Conservation (phyloP, 2,113 vertebrate genomes). For the Sinocyclocheilus maitianheensis region DNA sequence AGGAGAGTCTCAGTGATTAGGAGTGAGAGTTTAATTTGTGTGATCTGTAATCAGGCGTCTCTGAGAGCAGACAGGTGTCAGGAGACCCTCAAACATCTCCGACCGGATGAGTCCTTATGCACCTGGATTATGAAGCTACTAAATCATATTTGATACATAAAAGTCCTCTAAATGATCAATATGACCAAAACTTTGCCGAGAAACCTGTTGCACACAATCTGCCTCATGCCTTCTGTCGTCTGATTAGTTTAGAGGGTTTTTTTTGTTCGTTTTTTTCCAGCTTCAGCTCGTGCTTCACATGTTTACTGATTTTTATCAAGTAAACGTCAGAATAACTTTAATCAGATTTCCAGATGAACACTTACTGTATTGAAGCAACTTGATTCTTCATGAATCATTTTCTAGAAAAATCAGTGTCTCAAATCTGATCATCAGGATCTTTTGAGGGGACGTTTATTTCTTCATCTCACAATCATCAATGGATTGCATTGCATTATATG, state of each 20-base stretch:
- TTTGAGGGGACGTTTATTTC: no score
- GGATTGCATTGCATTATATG: no score
- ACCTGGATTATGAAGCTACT: no score
- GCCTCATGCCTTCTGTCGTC: no score
- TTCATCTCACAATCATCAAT: no score
- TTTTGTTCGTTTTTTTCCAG: no score
- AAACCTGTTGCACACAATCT: no score
- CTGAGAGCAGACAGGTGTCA: constrained; percentile 10
- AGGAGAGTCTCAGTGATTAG: not conserved
- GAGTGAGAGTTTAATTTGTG: not conserved
- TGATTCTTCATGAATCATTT: not conserved
- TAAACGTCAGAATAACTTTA: not conserved
- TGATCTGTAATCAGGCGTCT: not conserved
- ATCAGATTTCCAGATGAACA: not conserved
- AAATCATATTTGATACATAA: not conserved
- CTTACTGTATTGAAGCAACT: not conserved
- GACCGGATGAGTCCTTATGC: not conserved
- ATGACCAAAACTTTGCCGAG: not conserved
- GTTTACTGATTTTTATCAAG: not conserved
- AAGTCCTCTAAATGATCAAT: not conserved
- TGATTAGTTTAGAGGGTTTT: no score
- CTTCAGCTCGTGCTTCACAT: not conserved
- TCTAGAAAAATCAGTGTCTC: not conserved
- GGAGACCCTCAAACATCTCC: not conserved
- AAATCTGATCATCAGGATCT: not conserved